These are phyloP conservation scores for Malurus melanocephalus DNA, from an alignment of 2,113 vertebrate genomes.

Conservation along the genomic window DNA sequence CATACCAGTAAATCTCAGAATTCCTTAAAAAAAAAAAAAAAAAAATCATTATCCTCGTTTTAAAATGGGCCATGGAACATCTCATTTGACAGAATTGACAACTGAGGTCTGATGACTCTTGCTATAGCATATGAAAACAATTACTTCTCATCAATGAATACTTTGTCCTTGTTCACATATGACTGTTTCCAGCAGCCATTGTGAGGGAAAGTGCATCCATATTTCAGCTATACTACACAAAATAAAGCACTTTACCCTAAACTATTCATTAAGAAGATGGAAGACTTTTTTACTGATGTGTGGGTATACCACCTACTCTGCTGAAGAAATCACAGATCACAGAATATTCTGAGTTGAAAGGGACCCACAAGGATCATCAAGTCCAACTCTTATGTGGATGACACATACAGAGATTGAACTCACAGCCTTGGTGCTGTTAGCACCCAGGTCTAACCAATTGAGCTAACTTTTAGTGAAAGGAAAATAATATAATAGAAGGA, in stretches of 20 bases:
- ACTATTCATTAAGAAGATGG: not conserved
- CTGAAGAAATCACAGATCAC: not conserved
- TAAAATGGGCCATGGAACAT: not conserved
- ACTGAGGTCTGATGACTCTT: not conserved
- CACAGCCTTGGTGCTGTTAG: not conserved
- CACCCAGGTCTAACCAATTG: not conserved
- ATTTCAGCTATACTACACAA: not conserved
- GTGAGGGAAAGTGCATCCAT: not conserved
- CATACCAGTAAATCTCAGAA: not conserved
- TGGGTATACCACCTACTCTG: not conserved
- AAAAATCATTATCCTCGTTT: not conserved
- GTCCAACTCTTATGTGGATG: not conserved
- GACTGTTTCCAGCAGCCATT: not conserved
- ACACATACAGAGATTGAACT: not conserved
- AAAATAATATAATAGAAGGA: not conserved
- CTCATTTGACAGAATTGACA: not conserved
- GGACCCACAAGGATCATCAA: not conserved
- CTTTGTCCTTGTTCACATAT: not conserved
- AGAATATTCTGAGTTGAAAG: not conserved
- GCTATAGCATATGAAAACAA: not conserved
- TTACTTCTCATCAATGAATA: not conserved
- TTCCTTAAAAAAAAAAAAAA: not conserved
- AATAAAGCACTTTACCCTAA: not conserved
- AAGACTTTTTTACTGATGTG: not conserved
- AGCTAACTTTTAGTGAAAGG: not conserved